Percentiles rank a stretch among this genome's conserved stretches.
phyloP scores from a whole-genome alignment of 2,113 vertebrate species.

The Limnothrissa miodon region DNA sequence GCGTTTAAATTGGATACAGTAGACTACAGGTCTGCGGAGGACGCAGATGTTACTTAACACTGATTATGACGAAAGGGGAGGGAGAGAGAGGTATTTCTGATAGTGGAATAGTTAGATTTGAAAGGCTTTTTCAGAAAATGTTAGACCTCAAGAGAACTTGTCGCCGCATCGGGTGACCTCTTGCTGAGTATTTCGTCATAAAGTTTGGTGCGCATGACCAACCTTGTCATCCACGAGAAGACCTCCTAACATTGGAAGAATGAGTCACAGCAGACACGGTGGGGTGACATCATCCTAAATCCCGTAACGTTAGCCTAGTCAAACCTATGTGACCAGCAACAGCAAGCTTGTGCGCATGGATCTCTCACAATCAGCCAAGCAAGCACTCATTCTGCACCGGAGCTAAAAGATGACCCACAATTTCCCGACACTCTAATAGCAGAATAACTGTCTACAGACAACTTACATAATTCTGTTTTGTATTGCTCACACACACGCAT shows the following conservation, averaged over 20 bases:
- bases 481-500: not conserved
- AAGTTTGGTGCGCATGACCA: conserved; percentile 17
- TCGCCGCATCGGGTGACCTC: not conserved
- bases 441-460: not conserved
- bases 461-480: not conserved
- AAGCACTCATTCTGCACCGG: not conserved
- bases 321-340: not conserved
- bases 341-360: not conserved
- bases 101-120: no score
- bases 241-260: conserved; percentile 47
- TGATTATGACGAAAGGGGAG: not conserved
- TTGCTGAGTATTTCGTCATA: conserved; percentile 10
- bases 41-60: not conserved
- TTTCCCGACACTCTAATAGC: not conserved
- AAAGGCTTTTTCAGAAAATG: not conserved
- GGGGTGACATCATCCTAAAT: conserved; percentile 41
- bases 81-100: not conserved
- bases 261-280: conserved; percentile 42
- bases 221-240: conserved; percentile 37
- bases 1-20: not conserved
- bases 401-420: not conserved
- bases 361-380: not conserved
- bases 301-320: conserved; percentile 14
- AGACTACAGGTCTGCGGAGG: not conserved
- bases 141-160: not conserved